These are phyloP conservation scores for Paracanthobrama guichenoti DNA, from an alignment of 2,113 vertebrate genomes.

Conservation along the genomic window DNA sequence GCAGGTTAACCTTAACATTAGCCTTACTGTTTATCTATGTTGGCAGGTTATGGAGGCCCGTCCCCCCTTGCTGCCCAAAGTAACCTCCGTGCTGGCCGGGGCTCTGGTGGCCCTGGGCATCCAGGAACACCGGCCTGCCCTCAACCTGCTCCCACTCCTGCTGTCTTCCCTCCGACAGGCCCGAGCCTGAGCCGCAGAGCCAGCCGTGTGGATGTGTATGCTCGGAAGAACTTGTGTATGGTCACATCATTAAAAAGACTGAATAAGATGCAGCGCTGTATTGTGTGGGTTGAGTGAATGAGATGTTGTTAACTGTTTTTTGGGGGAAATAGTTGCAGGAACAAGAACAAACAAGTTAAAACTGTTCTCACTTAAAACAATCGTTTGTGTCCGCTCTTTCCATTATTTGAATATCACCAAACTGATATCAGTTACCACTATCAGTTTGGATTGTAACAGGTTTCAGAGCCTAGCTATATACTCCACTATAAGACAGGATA, in stretches of 20 bases:
- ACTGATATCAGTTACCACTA: not conserved
- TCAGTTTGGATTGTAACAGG: not conserved
- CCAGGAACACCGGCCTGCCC: constrained; percentile 77
- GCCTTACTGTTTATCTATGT: not conserved
- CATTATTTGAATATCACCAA: not conserved
- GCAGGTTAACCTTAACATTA: too few relatives aligned
- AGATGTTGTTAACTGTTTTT: not conserved
- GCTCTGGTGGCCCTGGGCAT: constrained; percentile 79
- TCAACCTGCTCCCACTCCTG: constrained; percentile 74
- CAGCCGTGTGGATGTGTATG: not conserved
- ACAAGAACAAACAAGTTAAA: not conserved
- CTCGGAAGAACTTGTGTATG: not conserved
- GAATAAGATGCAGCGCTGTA: not conserved
- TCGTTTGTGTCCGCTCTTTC: not conserved
- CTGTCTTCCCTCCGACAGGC: constrained; percentile 66
- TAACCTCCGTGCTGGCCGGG: constrained; percentile 79
- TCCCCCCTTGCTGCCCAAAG: constrained; percentile 73
- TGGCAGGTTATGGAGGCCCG: constrained; percentile 80
- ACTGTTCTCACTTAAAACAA: not conserved
- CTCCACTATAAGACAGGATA: not conserved
- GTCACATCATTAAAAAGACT: constrained; percentile 24
- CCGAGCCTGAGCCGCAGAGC: constrained; percentile 58
- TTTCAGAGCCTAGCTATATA: not conserved
- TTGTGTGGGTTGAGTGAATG: constrained; percentile 16
- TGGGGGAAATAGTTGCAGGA: not conserved